Conservation (phyloP, 2,888 invertebrate genomes). For the Cordilura impudica region DNA sequence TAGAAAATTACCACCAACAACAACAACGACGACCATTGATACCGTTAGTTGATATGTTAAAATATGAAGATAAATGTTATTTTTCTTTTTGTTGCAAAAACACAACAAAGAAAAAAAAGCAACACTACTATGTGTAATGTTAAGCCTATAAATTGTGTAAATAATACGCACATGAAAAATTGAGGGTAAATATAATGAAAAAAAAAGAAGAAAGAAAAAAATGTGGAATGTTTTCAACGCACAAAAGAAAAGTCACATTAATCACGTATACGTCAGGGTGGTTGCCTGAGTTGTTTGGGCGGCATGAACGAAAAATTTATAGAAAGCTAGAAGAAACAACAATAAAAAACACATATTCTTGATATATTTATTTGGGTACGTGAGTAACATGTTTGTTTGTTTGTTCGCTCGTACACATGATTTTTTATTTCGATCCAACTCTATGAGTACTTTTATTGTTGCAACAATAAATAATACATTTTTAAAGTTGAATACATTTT, state of each 20-base stretch:
- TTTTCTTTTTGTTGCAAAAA: conserved; percentile 23
- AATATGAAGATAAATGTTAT: conserved; percentile 36
- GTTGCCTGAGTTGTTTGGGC: background rate
- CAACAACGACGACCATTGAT: background rate
- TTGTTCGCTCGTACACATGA: background rate
- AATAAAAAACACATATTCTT: background rate
- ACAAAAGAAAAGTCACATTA: conserved; percentile 38
- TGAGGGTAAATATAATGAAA: too few relatives aligned
- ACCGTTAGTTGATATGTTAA: conserved; percentile 32
- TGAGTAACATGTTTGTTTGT: background rate
- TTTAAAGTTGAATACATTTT: background rate
- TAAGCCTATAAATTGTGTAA: conserved; percentile 30
- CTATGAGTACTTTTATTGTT: background rate
- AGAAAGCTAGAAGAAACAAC: background rate
- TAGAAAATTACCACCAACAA: too few relatives aligned
- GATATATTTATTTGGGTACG: background rate
- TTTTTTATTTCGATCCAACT: background rate
- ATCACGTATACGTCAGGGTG: conserved; percentile 44
- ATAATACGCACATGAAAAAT: conserved; percentile 31
- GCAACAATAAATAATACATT: background rate
- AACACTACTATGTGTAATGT: background rate
- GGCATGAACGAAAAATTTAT: background rate
- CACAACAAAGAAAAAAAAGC: background rate
- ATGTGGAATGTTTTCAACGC: background rate
- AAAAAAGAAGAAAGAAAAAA: background rate